These are phyloP conservation scores for Acanthopleura granulata DNA, from an alignment of 2,888 invertebrate species.

Conservation along the genomic window DNA sequence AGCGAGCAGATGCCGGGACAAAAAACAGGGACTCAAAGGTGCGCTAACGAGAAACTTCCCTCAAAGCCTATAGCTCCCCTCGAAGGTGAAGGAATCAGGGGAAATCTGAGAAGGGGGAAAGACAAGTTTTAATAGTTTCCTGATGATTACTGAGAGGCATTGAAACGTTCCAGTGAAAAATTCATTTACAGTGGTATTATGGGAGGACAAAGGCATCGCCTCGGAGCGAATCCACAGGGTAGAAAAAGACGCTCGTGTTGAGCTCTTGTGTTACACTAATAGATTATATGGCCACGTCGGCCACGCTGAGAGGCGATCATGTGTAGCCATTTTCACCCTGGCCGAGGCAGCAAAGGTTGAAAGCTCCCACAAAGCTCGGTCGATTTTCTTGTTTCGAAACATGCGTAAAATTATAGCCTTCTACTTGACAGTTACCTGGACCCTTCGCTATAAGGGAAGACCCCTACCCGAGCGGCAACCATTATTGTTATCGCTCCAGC, in stretches of 20 bases:
- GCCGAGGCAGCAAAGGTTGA: not conserved
- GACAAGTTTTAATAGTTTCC: too few species aligned
- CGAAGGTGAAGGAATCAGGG: too few species aligned
- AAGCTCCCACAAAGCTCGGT: not conserved
- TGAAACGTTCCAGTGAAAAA: not conserved
- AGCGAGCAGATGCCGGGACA: too few species aligned
- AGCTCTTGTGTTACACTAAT: not conserved
- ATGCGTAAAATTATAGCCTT: conserved; percentile 6
- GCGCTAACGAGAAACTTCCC: too few species aligned
- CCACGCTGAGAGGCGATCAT: not conserved
- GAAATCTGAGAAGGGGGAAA: too few species aligned
- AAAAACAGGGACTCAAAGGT: too few species aligned
- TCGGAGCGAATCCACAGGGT: not conserved
- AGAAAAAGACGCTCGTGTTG: not conserved
- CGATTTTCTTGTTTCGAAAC: not conserved
- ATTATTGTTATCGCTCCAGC: not conserved
- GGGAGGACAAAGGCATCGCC: not conserved
- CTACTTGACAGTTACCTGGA: not conserved
- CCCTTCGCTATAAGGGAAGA: not conserved
- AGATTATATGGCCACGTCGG: not conserved
- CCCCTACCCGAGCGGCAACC: not conserved
- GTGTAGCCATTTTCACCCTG: not conserved
- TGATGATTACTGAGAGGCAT: too few species aligned
- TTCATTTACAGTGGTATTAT: not conserved
- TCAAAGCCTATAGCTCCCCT: too few species aligned